Base-by-base conservation (phyloP, 2,888 invertebrate species). In the Xestia xanthographa region DNA sequence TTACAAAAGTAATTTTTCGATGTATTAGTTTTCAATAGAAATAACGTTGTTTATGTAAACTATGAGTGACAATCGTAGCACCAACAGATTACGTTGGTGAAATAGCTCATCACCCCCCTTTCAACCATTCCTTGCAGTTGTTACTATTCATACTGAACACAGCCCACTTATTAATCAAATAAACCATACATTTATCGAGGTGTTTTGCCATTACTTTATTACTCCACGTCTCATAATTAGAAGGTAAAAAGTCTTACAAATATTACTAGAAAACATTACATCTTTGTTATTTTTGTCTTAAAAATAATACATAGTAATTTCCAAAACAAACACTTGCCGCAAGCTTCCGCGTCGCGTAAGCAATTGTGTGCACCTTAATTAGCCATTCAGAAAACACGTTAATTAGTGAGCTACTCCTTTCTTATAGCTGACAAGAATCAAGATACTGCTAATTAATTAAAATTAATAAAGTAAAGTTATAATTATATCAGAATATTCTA, bases 381-480 rank as follows among this genome's bases (percentile, higher is more conserved):
- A 81, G 58, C 29, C 29, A 80, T 22, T 29, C n/a, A 58, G 38
- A 71, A 81, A 81, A 76, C 56, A 66, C 43, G 48, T 56, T 81
- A 69, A 82, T 77, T 82, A 80, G 50, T 58, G n/a, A 66, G 58
- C 11, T 56, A 68, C 53, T 56, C 58, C 72, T 65, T 65, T 76
- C 41, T 67, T 58, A 71, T n/a, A 29, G 22, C 62, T 38, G 48
- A 45, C 4, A 17, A 29, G 75, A 67, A 74, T 67, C 43, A 81
- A 43, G n/a, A 63, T 75, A 71, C 62, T 50, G 41, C 62, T 71
- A 43, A 75, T 80, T 22, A 67, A 38, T 17, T 17, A 14, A 29
- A 73, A 68, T 72, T 58, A 56, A 48, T 77, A 56, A 26, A 60
- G 0, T 6, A 22, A 12, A 62, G 34, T n/a, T 20, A 26, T 20